A percentile compares a stretch with the other conserved stretches of the same genome.
Evolutionary conservation across 1,140 invertebrate genomes (phyloP).

Genomic region (Hyphantria cunea): DNA sequence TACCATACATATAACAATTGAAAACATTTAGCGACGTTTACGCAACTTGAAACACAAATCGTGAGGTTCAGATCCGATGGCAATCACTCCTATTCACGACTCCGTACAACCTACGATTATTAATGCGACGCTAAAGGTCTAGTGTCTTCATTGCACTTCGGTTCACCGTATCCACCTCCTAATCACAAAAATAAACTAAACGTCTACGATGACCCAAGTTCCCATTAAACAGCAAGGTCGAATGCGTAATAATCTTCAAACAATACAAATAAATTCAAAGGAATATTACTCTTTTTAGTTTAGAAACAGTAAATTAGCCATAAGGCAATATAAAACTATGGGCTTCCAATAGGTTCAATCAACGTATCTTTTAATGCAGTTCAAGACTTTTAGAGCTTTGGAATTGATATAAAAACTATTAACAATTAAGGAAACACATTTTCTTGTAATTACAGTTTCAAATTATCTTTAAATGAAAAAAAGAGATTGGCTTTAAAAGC

Average conservation of each 20-base stretch:
- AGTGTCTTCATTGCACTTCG: slow-evolving; percentile 31
- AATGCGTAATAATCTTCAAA: slow-evolving; percentile 17
- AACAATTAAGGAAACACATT: no score
- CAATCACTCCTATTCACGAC: slow-evolving; percentile 70
- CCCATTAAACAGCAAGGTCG: slow-evolving; percentile 16
- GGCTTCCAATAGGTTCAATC: no score
- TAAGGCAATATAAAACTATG: slow-evolving; percentile 11
- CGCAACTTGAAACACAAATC: slow-evolving; percentile 52
- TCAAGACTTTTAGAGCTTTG: no score
- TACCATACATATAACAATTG: slow-evolving; percentile 43
- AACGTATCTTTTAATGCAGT: no score
- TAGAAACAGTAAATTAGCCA: slow-evolving; percentile 18
- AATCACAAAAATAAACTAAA: slow-evolving; percentile 38
- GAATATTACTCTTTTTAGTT: slow-evolving; percentile 24
- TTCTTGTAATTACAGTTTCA: no score
- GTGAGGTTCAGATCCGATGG: slow-evolving; percentile 65
- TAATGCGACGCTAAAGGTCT: slow-evolving; percentile 30
- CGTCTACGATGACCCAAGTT: slow-evolving; percentile 29
- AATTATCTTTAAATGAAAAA: no score
- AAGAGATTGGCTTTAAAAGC: no score
- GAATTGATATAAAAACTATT: no score
- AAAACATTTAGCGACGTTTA: slow-evolving; percentile 58
- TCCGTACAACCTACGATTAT: slow-evolving; percentile 56
- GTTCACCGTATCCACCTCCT: slow-evolving; percentile 34
- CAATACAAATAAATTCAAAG: slow-evolving; percentile 22